phyloP scores from a whole-genome alignment of 2,888 invertebrate species.

The Atrina japonica region DNA sequence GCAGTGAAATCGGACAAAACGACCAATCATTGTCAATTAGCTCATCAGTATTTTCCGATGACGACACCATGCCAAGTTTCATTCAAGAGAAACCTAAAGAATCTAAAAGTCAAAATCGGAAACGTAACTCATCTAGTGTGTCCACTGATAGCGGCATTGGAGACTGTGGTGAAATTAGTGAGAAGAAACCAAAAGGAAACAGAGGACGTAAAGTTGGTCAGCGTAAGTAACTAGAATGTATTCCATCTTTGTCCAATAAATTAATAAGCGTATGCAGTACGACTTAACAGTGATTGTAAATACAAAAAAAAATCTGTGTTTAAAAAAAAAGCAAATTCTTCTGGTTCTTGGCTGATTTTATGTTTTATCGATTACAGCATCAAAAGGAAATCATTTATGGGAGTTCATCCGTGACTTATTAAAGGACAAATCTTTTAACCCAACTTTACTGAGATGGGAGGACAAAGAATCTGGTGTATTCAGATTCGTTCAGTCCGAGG shows the following conservation, averaged over 20 bases:
- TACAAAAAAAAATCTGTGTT: too few species aligned
- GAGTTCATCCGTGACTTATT: conserved; percentile 93
- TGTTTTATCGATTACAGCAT: conserved; percentile 12
- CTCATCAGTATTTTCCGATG: conserved; percentile 29
- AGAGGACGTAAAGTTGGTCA: conserved; percentile 60
- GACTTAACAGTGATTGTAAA: too few species aligned
- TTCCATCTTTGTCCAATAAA: too few species aligned
- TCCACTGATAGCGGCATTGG: conserved; percentile 34
- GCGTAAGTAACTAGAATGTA: too few species aligned
- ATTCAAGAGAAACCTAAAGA: background rate
- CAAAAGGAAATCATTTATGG: conserved; percentile 83
- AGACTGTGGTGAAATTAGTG: conserved; percentile 25
- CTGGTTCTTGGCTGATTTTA: too few species aligned
- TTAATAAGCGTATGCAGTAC: too few species aligned
- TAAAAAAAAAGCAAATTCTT: background rate
- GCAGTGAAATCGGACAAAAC: conserved; percentile 23
- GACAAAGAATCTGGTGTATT: conserved; percentile 92
- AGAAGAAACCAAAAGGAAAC: conserved; percentile 52
- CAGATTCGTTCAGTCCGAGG: conserved; percentile 93
- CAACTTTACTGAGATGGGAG: conserved; percentile 93
- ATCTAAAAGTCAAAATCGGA: conserved; percentile 19
- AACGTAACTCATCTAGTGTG: conserved; percentile 20
- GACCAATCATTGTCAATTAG: conserved; percentile 3
- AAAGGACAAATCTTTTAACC: conserved; percentile 89
- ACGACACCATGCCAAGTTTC: conserved; percentile 7